Conservation (phyloP, 2,797 vertebrate genomes). For the Pelobates cultripes region DNA sequence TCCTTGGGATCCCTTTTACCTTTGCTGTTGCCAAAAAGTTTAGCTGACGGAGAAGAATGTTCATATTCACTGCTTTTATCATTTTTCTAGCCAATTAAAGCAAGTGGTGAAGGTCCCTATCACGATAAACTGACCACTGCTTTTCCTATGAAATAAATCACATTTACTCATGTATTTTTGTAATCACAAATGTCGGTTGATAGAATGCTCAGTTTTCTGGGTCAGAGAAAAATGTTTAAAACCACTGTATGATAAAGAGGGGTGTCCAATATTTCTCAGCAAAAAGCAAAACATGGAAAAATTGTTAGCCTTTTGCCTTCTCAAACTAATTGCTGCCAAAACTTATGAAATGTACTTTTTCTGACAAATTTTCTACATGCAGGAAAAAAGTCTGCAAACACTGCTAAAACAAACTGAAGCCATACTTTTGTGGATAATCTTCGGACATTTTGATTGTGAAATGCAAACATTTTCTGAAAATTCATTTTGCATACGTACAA, state of each 20-base stretch:
- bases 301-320: too few relatives aligned
- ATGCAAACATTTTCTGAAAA: too few relatives aligned
- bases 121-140: slow-evolving; percentile 12
- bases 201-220: not conserved
- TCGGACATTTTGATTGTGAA: too few relatives aligned
- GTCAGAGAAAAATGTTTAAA: not conserved
- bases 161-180: not conserved
- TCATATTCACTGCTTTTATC: slow-evolving; percentile 31
- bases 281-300: too few relatives aligned
- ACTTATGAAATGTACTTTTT: too few relatives aligned
- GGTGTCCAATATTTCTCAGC: too few relatives aligned
- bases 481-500: too few relatives aligned
- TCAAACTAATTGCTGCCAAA: too few relatives aligned
- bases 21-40: slow-evolving; percentile 23
- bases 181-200: not conserved
- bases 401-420: too few relatives aligned
- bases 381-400: too few relatives aligned
- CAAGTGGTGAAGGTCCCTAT: slow-evolving; percentile 22
- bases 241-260: not conserved
- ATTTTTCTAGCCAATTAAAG: slow-evolving; percentile 48
- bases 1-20: slow-evolving; percentile 48
- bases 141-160: slow-evolving; percentile 4
- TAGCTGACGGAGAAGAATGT: slow-evolving; percentile 15
- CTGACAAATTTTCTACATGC: too few relatives aligned
- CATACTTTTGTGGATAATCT: too few relatives aligned